Evolutionary conservation across 2,888 invertebrate genomes (phyloP), one percentile per base, ranked within the genome.

Genomic region (Ferdinandea cuprea): DNA sequence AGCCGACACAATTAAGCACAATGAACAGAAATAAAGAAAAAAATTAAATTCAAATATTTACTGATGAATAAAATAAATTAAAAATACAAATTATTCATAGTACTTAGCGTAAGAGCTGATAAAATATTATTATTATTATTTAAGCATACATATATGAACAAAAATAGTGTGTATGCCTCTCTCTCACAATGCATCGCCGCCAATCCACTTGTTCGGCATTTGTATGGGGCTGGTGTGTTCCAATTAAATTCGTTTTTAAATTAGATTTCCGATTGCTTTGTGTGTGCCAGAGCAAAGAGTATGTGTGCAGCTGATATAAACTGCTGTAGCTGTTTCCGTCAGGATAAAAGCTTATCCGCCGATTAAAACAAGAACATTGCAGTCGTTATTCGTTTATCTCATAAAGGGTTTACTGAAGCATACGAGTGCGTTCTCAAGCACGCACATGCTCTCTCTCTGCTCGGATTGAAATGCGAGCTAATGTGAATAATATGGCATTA

Each of bases 331-430:
- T 71, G 59, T 15, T 71, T 11, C 50, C 40, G 59, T 50, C 52
- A 63, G 52, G 19, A 50, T 52, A 30, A 35, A 58, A 52, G 58
- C 48, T 58, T 50, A 63, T 72, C 32, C 50, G 52, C 5, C 9
- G 35, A 63, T 44, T 72, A 46, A 63, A 72, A 54, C 72, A 52
- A 46, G 54, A 32, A 21, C 17, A 63, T 48, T 73, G 65, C 56
- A 56, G 32, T 50, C 48, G 46, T 40, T 56, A 65, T 44, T 65
- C 65, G 48, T 56, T 65, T 56, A 73, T 73, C 48, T 30, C 19
- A 56, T 65, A 73, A 56, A 56, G 46, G 30, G 32, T 44, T 59
- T 28, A 59, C 52, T 68, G 59, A 54, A 76, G 59, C 68, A 40
- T 21, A 52, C 35, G 46, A 59, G 59, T 68, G 52, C 59, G 76